Evolutionary conservation across 1,140 invertebrate species (phyloP), one percentile per base, ranked within the genome.

Genomic region (Philaenus spumarius): DNA sequence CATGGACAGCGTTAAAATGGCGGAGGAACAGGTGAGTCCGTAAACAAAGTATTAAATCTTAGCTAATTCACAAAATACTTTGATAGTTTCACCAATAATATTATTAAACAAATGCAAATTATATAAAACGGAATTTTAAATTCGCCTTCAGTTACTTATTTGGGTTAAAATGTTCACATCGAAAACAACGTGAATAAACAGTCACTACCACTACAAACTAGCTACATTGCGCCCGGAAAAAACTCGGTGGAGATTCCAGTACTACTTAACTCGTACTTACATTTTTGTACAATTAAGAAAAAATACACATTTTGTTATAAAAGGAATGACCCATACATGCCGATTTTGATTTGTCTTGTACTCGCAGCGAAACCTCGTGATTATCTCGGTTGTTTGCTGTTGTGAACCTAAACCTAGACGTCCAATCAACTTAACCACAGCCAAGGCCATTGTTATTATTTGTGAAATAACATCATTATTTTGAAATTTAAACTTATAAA

Each of bases 21-120:
- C 78, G 75, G 78, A 80, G 66, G 78, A 80, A 75, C 78, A 80
- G 78, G 79, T 80, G 72, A 76, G 73, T 74, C 66, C 64, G 64
- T 66, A 69, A 73, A 66, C 62, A 71, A 70, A 68, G 54, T 50
- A 15, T 62, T 45, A 50, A 47, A 60, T 40, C 53, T 57, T 48
- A 46, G 17, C 15, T 14, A 40, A 35, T 35, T 54, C n/a, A 23
- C 14, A 17, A 9, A 20, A 11, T 39, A 15, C 34, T 54, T 20
- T 7, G 23, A 12, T 17, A n/a, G 6, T 37, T 34, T 37, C 17
- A 30, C 22, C 42, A 56, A 20, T 17, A 24, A 43, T 34, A 24
- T n/a, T 23, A 22, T 5, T 34, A 15, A 22, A 20, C 15, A 23
- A 34, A 46, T 22, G 19, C 19, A 35, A 15, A 46, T 20, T 15